Evolutionary conservation across 2,113 vertebrate species (phyloP).

Genomic region (Antechinus flavipes): DNA sequence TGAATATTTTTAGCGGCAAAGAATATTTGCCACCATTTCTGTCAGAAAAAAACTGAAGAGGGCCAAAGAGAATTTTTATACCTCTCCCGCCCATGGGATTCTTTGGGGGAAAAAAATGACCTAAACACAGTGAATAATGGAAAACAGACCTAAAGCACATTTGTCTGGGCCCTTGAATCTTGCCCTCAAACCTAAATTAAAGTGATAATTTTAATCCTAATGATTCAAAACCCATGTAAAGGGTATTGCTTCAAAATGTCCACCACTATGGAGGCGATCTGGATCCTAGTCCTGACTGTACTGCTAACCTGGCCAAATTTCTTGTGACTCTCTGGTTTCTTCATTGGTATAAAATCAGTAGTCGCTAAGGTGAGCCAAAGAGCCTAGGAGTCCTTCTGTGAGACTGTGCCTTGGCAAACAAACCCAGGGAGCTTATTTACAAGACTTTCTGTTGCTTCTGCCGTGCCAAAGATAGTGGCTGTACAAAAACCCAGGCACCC

Average conservation of each 20-base stretch:
- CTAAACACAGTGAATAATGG: conserved; percentile 52
- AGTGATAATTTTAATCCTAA: background rate
- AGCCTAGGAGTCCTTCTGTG: background rate
- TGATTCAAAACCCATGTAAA: background rate
- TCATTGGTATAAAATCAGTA: background rate
- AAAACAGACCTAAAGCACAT: conserved; percentile 45
- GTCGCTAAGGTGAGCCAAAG: background rate
- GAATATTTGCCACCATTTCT: conserved; percentile 40
- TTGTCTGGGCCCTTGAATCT: background rate
- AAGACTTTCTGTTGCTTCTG: conserved; percentile 34
- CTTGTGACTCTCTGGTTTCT: background rate
- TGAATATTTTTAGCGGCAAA: conserved; percentile 50
- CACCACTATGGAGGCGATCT: background rate
- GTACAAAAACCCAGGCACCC: conserved; percentile 6
- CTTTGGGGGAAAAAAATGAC: conserved; percentile 35
- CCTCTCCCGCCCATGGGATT: conserved; percentile 29
- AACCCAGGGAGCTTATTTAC: background rate
- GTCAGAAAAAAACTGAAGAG: conserved; percentile 42
- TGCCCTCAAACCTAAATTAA: background rate
- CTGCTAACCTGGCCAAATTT: background rate
- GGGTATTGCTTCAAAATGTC: background rate
- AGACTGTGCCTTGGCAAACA: background rate
- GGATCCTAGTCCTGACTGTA: background rate
- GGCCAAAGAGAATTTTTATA: conserved; percentile 52
- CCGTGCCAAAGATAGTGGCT: conserved; percentile 31